A percentile compares a stretch with the other conserved stretches of the same genome.
These are phyloP conservation scores for Chorisops tibialis DNA, from an alignment of 2,888 invertebrate species.

Conservation along the genomic window DNA sequence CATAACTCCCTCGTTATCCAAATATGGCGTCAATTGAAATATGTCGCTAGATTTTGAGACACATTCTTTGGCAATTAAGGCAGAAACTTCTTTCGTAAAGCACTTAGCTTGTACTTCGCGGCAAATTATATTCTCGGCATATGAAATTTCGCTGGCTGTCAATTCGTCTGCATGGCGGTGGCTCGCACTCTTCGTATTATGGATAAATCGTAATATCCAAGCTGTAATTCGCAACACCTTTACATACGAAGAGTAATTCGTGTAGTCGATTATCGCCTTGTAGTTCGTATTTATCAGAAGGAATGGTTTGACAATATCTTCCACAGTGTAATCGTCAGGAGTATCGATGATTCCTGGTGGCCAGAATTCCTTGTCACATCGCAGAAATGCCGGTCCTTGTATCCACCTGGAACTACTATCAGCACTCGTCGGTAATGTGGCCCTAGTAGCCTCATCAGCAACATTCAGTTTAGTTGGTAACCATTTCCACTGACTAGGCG, in stretches of 20 bases:
- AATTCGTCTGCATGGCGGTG: not conserved
- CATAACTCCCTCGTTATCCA: not conserved
- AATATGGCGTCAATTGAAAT: not conserved
- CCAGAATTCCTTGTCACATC: too few relatives aligned
- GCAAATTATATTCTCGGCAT: not conserved
- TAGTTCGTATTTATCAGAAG: not conserved
- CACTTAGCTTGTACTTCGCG: not conserved
- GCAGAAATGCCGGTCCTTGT: too few relatives aligned
- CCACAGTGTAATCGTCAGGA: too few relatives aligned
- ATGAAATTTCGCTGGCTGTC: not conserved
- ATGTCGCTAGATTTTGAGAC: not conserved
- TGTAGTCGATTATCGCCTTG: not conserved
- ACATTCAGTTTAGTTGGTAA: not conserved
- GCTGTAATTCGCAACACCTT: constrained; percentile 13
- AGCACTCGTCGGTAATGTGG: not conserved
- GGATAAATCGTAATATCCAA: not conserved
- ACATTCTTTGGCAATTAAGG: not conserved
- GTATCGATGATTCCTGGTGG: too few relatives aligned
- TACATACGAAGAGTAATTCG: not conserved
- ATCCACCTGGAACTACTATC: too few relatives aligned
- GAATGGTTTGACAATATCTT: too few relatives aligned
- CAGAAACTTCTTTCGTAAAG: not conserved
- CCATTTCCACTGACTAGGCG: constrained; percentile 1
- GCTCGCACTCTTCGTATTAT: not conserved
- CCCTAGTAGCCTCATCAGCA: not conserved